Base-by-base conservation (phyloP, 2,797 vertebrate genomes). In the Ctenosaura bakeri region DNA sequence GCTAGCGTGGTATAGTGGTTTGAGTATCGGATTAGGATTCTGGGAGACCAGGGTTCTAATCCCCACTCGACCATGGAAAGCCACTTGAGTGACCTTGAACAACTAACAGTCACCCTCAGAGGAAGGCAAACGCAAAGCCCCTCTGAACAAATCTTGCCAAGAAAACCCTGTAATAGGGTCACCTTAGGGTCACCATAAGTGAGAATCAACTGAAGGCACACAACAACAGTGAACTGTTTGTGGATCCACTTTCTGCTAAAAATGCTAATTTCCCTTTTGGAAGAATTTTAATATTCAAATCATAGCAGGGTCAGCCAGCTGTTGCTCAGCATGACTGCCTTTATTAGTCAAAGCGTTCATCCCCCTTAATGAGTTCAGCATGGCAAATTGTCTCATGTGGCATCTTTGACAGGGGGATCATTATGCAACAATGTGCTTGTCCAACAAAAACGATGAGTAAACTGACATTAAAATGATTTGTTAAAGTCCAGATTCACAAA, bases 371-470 rank as follows among this genome's bases (percentile, higher is more conserved):
- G 85, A 4, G 73, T 87, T 94, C 46, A 83, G 89, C 0, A 38
- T 2, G 50, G 73, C 88, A 92, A 84, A 73, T 74, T 83, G 4
- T 84, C n/a, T 86, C 59, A 77, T 35, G 91, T 87, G 84, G 62
- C 82, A 82, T 1, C 3, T 52, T 90, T 89, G 87, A 84, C 89
- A 82, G 83, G n/a, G 0, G 0, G 0, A 74, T 87, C 90, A 92
- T 77, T 88, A 87, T 54, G 85, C 79, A 87, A 85, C 38, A 89
- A 20, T 52, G n/a, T 10, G 59, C 73, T 90, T 91, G 69, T 52
- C 90, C 92, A 92, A 64, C 79, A 86, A 46, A 83, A 90, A 94
- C 73, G 46, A 42, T 77, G 86, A 86, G 87, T 87, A 86, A 90
- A n/a, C 59, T 83, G 1, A 20, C 29, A 71, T 76, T 10, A 20